Evolutionary conservation across 2,888 invertebrate genomes (phyloP), one percentile per base, ranked within the genome.

Genomic region (Neuroscelio doddi): DNA sequence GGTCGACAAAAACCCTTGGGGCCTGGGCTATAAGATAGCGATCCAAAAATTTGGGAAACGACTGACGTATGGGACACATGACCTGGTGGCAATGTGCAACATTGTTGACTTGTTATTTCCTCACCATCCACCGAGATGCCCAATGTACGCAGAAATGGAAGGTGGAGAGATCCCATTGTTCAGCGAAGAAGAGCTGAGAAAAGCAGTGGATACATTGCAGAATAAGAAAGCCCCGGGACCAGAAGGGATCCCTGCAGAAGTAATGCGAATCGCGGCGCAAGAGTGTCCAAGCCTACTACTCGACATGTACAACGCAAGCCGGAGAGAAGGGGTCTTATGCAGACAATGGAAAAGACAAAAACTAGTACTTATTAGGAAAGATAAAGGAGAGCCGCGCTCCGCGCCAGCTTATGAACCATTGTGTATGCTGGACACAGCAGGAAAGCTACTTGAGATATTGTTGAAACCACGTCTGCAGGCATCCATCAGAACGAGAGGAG

Each of bases 391-490:
- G 12, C 46, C 59, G 10, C 26, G 39, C 27, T 39, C 32, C 4
- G 52, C 69, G 21, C 58, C 52, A 15, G 26, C 53, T 3, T 71
- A 55, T 42, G 49, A 64, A 12, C 59, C 57, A 27, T n/a, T n/a
- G n/a, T n/a, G n/a, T n/a, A n/a, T n/a, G n/a, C n/a, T n/a, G n/a
- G n/a, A n/a, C n/a, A n/a, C n/a, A n/a, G n/a, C n/a, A n/a, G n/a
- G n/a, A n/a, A n/a, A n/a, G n/a, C n/a, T n/a, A n/a, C 34, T 58
- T 10, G 69, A 72, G 39, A 70, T 57, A 42, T 17, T 70, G 26
- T 42, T 73, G 29, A 55, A 52, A 56, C 44, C 62, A 5, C 52
- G 72, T 10, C 49, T 68, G 9, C 34, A 36, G 0, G 27, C n/a
- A 12, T 58, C 65, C 5, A 24, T 71, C 1, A 21, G 41, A 26